Percentiles rank a stretch among this genome's conserved stretches.
Conservation (phyloP, 2,888 invertebrate species). For the Mythimna ferrago region DNA sequence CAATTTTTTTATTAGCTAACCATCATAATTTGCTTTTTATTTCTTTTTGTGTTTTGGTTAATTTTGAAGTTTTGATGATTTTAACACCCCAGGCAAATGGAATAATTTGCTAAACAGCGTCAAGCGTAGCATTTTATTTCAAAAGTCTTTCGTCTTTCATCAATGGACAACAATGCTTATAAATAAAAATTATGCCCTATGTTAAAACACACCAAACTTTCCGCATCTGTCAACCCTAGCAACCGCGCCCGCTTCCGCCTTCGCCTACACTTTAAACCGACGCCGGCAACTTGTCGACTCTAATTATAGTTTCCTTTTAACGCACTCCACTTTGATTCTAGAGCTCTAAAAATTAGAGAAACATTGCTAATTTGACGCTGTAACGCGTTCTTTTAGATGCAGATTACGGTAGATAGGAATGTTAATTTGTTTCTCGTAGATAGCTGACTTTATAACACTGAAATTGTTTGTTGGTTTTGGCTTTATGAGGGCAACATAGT, state of each 20-base stretch:
- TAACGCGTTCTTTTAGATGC: conserved; percentile 65
- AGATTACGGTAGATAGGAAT: conserved; percentile 37
- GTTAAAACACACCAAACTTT: background rate
- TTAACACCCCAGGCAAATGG: too few relatives aligned
- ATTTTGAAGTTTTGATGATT: too few relatives aligned
- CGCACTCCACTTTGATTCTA: conserved; percentile 78
- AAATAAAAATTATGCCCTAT: background rate
- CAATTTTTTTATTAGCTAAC: too few relatives aligned
- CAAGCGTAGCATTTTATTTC: background rate
- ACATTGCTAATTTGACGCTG: conserved; percentile 73
- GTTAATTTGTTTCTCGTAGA: conserved; percentile 37
- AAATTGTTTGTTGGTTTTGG: conserved; percentile 14
- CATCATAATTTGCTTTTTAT: too few relatives aligned
- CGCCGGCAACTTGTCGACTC: conserved; percentile 75
- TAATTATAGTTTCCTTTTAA: conserved; percentile 85
- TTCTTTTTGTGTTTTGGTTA: too few relatives aligned
- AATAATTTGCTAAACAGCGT: too few relatives aligned
- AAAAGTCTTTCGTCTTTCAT: background rate
- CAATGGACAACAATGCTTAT: background rate
- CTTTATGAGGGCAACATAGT: background rate
- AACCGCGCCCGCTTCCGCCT: conserved; percentile 52
- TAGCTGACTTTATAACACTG: conserved; percentile 16
- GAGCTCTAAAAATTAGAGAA: conserved; percentile 76
- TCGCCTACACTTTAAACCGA: conserved; percentile 57
- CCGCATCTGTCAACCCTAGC: conserved; percentile 34